Evolutionary conservation across 2,888 invertebrate species (phyloP).

Genomic region (Leptodirus hochenwartii): DNA sequence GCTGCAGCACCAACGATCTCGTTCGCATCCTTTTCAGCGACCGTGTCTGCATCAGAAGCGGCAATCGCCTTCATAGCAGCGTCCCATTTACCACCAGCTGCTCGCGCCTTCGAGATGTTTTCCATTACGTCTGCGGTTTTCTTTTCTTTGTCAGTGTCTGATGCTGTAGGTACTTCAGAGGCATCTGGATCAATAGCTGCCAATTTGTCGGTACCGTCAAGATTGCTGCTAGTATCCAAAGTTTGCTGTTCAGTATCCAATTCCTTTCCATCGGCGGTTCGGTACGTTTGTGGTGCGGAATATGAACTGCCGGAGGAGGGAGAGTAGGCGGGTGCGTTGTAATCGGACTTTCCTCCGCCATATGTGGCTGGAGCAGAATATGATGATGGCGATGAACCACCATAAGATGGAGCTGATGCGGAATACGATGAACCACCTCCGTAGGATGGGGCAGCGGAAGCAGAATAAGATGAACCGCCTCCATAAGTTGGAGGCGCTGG

Average conservation of each 20-base stretch:
- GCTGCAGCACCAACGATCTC: slow-evolving; percentile 3
- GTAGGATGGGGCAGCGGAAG: slow-evolving; percentile 12
- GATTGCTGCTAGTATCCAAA: too few species aligned
- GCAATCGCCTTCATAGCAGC: neutral
- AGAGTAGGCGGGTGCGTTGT: slow-evolving; percentile 14
- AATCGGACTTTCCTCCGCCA: slow-evolving; percentile 10
- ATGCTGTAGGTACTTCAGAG: neutral
- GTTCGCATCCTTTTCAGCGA: slow-evolving; percentile 2
- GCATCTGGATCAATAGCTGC: slow-evolving; percentile 3
- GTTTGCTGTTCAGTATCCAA: neutral
- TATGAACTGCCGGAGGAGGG: slow-evolving; percentile 9
- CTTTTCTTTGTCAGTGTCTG: slow-evolving; percentile 15
- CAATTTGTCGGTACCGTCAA: too few species aligned
- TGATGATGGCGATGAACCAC: slow-evolving; percentile 7
- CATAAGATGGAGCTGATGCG: slow-evolving; percentile 8
- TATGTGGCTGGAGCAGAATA: slow-evolving; percentile 12
- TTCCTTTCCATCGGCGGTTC: slow-evolving; percentile 14
- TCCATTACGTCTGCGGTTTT: slow-evolving; percentile 18
- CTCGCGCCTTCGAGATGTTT: slow-evolving; percentile 15
- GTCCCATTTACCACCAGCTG: neutral
- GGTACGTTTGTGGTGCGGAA: slow-evolving; percentile 15
- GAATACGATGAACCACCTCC: slow-evolving; percentile 9
- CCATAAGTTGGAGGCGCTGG: slow-evolving; percentile 11
- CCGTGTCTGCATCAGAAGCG: slow-evolving; percentile 3
- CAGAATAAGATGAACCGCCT: slow-evolving; percentile 12